Conservation (phyloP, 2,888 invertebrate species). For the Trilocha varians region DNA sequence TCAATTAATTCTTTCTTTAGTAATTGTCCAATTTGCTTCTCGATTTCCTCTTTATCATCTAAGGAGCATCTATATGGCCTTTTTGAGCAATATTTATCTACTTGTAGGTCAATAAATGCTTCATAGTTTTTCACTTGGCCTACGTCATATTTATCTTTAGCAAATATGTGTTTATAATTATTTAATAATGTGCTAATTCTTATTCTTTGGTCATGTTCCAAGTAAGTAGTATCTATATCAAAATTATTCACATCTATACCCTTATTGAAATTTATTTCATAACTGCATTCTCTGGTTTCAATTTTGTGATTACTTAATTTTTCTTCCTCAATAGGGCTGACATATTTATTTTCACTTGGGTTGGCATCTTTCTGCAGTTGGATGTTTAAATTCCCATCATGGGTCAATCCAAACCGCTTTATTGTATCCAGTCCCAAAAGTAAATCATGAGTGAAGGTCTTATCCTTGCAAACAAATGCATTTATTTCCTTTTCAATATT, state of each 20-base stretch:
- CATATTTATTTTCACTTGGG: conserved; percentile 3
- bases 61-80: conserved; percentile 14
- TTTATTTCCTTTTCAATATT: conserved; percentile 8
- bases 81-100: conserved; percentile 13
- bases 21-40: conserved; percentile 12
- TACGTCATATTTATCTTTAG: conserved; percentile 16
- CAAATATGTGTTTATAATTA: conserved; percentile 7
- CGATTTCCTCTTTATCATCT: conserved; percentile 15
- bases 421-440: conserved; percentile 10
- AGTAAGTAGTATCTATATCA: too few species aligned
- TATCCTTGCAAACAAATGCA: conserved; percentile 8
- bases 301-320: too few species aligned
- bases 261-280: background rate
- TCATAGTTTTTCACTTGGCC: too few species aligned
- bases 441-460: conserved; percentile 7
- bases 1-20: conserved; percentile 14
- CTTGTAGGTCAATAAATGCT: too few species aligned
- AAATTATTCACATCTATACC: too few species aligned
- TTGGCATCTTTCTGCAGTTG: conserved; percentile 6
- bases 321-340: conserved; percentile 2
- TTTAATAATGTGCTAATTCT: too few species aligned
- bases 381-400: conserved; percentile 9
- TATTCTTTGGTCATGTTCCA: too few species aligned
- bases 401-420: too few species aligned
- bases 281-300: conserved; percentile 2